A percentile compares a stretch with the other conserved stretches of the same genome.
Evolutionary conservation across 2,797 vertebrate species (phyloP).

Genomic region (Perodicticus potto): DNA sequence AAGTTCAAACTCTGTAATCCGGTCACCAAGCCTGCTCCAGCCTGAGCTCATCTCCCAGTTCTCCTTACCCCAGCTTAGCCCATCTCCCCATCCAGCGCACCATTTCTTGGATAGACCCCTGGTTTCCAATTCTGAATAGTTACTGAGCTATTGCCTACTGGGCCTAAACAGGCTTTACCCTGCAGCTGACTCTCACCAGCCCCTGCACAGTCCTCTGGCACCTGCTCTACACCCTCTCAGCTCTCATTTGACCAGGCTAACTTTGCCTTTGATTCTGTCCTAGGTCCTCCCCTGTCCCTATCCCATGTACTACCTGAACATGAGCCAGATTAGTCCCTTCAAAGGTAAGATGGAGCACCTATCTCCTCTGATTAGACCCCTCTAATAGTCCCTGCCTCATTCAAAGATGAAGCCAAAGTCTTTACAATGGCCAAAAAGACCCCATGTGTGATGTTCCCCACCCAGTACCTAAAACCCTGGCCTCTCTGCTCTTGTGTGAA

Average conservation of each 20-base stretch:
- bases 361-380: background rate
- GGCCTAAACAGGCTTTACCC: background rate
- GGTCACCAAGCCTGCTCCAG: background rate
- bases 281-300: background rate
- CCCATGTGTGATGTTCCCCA: background rate
- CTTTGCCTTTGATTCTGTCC: background rate
- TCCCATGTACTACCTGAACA: background rate
- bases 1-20: background rate
- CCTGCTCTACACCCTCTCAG: background rate
- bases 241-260: background rate
- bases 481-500: background rate
- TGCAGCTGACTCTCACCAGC: background rate
- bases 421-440: background rate
- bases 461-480: background rate
- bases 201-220: background rate
- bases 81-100: rapidly evolving
- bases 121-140: background rate
- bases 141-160: background rate
- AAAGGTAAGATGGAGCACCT: background rate
- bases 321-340: too few relatives aligned
- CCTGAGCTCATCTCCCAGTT: background rate
- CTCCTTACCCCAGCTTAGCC: background rate
- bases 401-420: background rate
- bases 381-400: background rate
- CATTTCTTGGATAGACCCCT: background rate